These are phyloP conservation scores for Gopherus flavomarginatus DNA, from an alignment of 2,113 vertebrate genomes.

Conservation along the genomic window DNA sequence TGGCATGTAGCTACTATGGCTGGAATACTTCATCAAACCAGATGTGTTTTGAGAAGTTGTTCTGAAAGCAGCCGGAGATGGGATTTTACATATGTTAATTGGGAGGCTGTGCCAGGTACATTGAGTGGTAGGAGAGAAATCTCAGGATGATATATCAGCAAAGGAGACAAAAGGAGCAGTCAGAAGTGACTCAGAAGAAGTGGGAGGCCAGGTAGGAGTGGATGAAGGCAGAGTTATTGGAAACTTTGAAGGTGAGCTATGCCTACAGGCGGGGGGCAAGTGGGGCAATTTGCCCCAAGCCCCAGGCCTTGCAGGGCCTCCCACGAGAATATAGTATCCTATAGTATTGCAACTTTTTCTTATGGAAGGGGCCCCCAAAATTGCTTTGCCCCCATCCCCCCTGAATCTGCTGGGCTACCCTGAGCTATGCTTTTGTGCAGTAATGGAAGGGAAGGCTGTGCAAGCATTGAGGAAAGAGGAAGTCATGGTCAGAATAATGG, in stretches of 20 bases:
- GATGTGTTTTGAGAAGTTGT: not conserved
- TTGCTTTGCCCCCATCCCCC: too few relatives aligned
- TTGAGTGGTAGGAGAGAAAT: not conserved
- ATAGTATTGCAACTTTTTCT: too few relatives aligned
- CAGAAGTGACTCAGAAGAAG: not conserved
- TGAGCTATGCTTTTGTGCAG: not conserved
- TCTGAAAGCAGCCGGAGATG: not conserved
- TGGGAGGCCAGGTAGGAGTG: not conserved
- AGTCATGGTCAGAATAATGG: not conserved
- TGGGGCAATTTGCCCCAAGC: too few relatives aligned
- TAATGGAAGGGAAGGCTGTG: not conserved
- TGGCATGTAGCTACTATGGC: not conserved
- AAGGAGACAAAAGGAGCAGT: not conserved
- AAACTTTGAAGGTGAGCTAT: not conserved
- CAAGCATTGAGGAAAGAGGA: not conserved
- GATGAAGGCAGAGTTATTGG: not conserved
- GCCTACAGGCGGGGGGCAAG: too few relatives aligned
- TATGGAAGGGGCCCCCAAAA: too few relatives aligned
- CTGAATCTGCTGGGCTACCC: too few relatives aligned
- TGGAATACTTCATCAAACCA: not conserved
- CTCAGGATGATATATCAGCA: not conserved
- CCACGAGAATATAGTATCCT: too few relatives aligned
- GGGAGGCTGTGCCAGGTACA: not conserved
- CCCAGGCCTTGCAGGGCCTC: too few relatives aligned
- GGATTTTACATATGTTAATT: not conserved